Evolutionary conservation across 2,888 invertebrate species (phyloP).

Genomic region (Cephus pygmeus): DNA sequence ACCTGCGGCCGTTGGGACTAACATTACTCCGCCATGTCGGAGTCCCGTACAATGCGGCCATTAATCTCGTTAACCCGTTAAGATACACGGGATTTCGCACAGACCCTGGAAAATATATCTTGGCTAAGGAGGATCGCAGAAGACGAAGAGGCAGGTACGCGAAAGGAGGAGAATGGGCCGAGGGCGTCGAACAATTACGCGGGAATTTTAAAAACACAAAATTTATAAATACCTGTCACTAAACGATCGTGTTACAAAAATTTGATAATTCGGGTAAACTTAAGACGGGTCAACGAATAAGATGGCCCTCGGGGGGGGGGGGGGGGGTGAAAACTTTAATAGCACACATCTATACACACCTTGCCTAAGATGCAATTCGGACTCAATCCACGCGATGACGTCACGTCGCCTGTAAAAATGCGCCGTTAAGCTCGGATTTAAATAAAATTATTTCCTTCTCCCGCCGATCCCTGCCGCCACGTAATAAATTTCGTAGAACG

Average conservation of each 20-base stretch:
- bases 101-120: background rate
- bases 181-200: background rate
- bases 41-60: background rate
- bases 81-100: background rate
- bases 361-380: background rate
- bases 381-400: constrained; percentile 5
- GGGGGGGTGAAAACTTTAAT: background rate
- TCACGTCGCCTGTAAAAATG: constrained; percentile 33
- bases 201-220: too few species aligned
- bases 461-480: constrained; percentile 10
- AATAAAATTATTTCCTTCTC: constrained; percentile 14
- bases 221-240: too few species aligned
- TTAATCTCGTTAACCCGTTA: background rate
- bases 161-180: too few species aligned
- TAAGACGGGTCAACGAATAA: too few species aligned
- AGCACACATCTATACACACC: too few species aligned
- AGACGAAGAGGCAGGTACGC: background rate
- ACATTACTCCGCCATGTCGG: background rate
- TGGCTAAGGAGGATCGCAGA: background rate
- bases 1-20: background rate
- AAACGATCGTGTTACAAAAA: too few species aligned
- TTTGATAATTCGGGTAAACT: too few species aligned
- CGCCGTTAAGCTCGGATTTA: constrained; percentile 26
- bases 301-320: too few species aligned
- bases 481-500: constrained; percentile 16